Evolutionary conservation across 2,888 invertebrate genomes (phyloP).

Genomic region (Polylopha cassiicola): DNA sequence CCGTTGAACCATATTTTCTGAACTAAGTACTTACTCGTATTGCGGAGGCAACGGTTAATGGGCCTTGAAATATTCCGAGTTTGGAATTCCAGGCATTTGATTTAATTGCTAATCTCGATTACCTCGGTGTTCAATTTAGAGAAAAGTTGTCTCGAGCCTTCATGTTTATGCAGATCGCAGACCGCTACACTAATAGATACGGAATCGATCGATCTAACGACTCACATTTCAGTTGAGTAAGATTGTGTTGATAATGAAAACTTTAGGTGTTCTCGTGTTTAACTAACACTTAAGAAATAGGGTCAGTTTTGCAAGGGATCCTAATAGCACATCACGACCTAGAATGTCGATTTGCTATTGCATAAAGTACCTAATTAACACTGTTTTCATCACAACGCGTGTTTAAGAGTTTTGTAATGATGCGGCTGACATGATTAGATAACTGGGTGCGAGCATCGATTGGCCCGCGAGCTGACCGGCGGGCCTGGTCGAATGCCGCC

Average conservation of each 20-base stretch:
- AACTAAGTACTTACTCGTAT: too few species aligned
- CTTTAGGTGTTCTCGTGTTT: too few species aligned
- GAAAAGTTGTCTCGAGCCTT: constrained; percentile 46
- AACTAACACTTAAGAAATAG: too few species aligned
- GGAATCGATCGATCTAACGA: too few species aligned
- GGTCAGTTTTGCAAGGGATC: constrained; percentile 9
- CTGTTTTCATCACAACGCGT: constrained; percentile 33
- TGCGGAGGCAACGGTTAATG: too few species aligned
- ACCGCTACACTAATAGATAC: too few species aligned
- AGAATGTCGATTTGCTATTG: constrained; percentile 30
- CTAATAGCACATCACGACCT: constrained; percentile 10
- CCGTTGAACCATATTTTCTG: constrained; percentile 4
- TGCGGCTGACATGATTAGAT: constrained; percentile 24
- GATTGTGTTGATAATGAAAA: too few species aligned
- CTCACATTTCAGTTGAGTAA: too few species aligned
- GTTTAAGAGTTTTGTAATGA: constrained; percentile 34
- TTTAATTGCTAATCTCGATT: constrained; percentile 34
- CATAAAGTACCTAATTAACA: constrained; percentile 42
- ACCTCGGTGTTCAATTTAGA: constrained; percentile 55
- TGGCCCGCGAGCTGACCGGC: constrained; percentile 1
- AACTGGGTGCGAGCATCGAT: constrained; percentile 20
- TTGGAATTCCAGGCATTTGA: constrained; percentile 38
- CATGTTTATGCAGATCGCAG: constrained; percentile 37
- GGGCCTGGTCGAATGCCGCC: not conserved
- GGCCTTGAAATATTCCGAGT: too few species aligned